Conservation (phyloP, 2,113 vertebrate species). For the Limanda limanda region DNA sequence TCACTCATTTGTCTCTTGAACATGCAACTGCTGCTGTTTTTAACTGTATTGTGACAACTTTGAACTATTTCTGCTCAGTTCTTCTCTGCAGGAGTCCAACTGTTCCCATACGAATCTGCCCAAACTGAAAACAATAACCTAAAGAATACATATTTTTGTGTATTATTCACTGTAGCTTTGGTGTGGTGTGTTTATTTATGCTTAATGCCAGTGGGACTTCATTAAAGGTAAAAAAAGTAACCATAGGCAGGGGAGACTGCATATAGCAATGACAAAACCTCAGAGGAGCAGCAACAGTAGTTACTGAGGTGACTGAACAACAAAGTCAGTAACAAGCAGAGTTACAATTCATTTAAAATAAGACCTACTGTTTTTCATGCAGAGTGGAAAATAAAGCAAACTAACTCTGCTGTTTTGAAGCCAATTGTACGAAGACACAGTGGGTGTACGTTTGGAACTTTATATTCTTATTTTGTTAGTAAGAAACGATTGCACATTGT, state of each 20-base stretch:
- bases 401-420: too few species aligned
- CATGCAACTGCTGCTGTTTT: too few species aligned
- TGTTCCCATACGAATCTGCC: not conserved
- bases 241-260: slow-evolving; percentile 59
- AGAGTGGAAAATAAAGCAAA: too few species aligned
- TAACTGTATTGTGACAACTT: too few species aligned
- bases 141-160: slow-evolving; percentile 14
- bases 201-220: slow-evolving; percentile 67
- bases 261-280: slow-evolving; percentile 67
- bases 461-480: slow-evolving; percentile 2
- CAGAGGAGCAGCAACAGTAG: slow-evolving; percentile 31
- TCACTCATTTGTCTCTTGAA: too few species aligned
- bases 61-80: too few species aligned
- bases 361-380: too few species aligned
- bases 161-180: slow-evolving; percentile 23
- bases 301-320: slow-evolving; percentile 34
- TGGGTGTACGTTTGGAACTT: slow-evolving; percentile 4
- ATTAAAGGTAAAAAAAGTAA: slow-evolving; percentile 71
- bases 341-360: too few species aligned
- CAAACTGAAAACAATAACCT: slow-evolving; percentile 4
- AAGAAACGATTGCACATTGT: slow-evolving; percentile 3
- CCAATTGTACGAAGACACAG: not conserved
- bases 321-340: too few species aligned
- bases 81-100: too few species aligned
- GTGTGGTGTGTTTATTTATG: slow-evolving; percentile 48